phyloP scores from a whole-genome alignment of 2,888 invertebrate genomes.

The Netelia virgata region DNA sequence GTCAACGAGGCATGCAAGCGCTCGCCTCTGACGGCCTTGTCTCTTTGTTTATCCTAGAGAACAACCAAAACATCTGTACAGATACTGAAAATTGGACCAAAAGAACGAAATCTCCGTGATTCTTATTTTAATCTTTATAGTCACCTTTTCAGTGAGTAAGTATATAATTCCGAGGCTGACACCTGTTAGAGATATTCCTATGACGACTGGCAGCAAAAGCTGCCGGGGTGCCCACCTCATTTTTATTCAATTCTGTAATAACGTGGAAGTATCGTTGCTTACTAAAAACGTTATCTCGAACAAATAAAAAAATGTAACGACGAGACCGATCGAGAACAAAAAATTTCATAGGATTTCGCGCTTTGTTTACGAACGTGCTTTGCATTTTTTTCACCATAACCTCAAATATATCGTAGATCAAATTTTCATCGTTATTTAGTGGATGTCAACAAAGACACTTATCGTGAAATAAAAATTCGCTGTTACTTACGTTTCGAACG shows the following conservation, averaged over 20 bases:
- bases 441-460: constrained; percentile 11
- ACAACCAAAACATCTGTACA: neutral
- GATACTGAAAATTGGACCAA: neutral
- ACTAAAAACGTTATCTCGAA: constrained; percentile 18
- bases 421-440: constrained; percentile 37
- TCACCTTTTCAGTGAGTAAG: constrained; percentile 89
- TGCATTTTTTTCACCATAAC: constrained; percentile 60
- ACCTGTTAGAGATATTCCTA: constrained; percentile 90
- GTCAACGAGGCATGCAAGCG: constrained; percentile 4
- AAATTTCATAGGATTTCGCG: constrained; percentile 14
- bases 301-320: constrained; percentile 18
- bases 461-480: neutral
- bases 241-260: constrained; percentile 67
- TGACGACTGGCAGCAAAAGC: constrained; percentile 86
- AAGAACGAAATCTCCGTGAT: neutral
- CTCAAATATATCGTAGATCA: constrained; percentile 65
- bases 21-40: constrained; percentile 46
- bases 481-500: constrained; percentile 39
- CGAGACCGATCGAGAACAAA: neutral
- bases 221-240: constrained; percentile 76
- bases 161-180: constrained; percentile 90
- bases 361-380: constrained; percentile 56
- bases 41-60: constrained; percentile 84
- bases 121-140: neutral
- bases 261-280: neutral